A percentile compares a stretch with the other conserved stretches of the same genome.
Evolutionary conservation across 2,888 invertebrate genomes (phyloP).

Genomic region (Acleris laterana): DNA sequence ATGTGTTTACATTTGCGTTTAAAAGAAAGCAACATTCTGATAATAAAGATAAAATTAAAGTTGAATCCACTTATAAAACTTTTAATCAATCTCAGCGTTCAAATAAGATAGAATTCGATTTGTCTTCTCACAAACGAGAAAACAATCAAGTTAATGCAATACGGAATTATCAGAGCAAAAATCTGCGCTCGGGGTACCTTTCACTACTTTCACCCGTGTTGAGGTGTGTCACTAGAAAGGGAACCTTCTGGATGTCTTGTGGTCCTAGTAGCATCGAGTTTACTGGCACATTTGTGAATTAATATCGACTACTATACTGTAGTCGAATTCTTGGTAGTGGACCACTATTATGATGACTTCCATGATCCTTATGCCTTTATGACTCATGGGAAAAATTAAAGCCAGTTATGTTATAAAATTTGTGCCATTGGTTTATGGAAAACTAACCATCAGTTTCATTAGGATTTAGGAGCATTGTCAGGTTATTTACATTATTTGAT

Average conservation of each 20-base stretch:
- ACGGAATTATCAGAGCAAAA: conserved; percentile 35
- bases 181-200: conserved; percentile 22
- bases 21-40: conserved; percentile 3
- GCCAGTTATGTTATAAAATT: too few relatives aligned
- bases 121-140: conserved; percentile 25
- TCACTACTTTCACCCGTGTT: conserved; percentile 32
- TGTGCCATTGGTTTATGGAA: too few relatives aligned
- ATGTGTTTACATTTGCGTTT: background rate
- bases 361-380: too few relatives aligned
- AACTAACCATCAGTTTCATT: too few relatives aligned
- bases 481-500: too few relatives aligned
- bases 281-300: too few relatives aligned
- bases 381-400: too few relatives aligned
- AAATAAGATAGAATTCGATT: conserved; percentile 1
- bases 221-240: conserved; percentile 3
- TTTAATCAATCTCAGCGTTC: conserved; percentile 3
- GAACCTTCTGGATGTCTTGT: conserved; percentile 1
- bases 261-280: too few relatives aligned
- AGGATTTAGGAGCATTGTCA: too few relatives aligned
- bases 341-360: too few relatives aligned
- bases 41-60: background rate
- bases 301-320: too few relatives aligned
- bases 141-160: conserved; percentile 19
- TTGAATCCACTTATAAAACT: background rate
- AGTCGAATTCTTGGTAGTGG: too few relatives aligned